Conservation (phyloP, 2,113 vertebrate species). For the Micronisus gabar region DNA sequence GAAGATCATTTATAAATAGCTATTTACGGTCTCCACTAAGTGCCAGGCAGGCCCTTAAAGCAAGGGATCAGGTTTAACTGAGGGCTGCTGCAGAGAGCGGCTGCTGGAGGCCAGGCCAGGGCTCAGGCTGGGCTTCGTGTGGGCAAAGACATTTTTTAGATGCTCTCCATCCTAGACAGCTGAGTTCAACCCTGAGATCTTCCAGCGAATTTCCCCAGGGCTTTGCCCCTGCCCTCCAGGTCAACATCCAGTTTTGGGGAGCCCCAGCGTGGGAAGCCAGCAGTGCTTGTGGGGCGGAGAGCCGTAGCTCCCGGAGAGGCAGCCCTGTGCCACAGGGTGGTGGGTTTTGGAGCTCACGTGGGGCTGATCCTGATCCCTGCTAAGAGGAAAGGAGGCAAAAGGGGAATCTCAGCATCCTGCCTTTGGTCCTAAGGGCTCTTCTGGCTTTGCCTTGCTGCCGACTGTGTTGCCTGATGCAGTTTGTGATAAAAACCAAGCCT, state of each 20-base stretch:
- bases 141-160: background rate
- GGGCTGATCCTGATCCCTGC: background rate
- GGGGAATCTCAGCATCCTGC: background rate
- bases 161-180: background rate
- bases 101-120: background rate
- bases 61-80: conserved; percentile 64
- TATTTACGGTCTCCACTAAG: conserved; percentile 64
- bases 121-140: background rate
- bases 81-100: background rate
- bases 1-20: conserved; percentile 63
- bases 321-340: background rate
- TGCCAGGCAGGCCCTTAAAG: conserved; percentile 60
- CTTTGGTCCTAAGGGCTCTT: background rate
- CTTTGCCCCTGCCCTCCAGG: background rate
- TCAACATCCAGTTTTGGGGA: background rate
- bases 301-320: fast-evolving
- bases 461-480: background rate
- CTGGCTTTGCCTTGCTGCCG: background rate
- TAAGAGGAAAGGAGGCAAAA: background rate
- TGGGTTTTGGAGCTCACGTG: background rate
- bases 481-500: background rate
- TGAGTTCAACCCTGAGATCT: background rate
- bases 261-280: background rate
- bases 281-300: background rate
- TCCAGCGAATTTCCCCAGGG: background rate